Evolutionary conservation across 1,140 invertebrate genomes (phyloP), one percentile per base, ranked within the genome.

Genomic region (Atta cephalotes): DNA sequence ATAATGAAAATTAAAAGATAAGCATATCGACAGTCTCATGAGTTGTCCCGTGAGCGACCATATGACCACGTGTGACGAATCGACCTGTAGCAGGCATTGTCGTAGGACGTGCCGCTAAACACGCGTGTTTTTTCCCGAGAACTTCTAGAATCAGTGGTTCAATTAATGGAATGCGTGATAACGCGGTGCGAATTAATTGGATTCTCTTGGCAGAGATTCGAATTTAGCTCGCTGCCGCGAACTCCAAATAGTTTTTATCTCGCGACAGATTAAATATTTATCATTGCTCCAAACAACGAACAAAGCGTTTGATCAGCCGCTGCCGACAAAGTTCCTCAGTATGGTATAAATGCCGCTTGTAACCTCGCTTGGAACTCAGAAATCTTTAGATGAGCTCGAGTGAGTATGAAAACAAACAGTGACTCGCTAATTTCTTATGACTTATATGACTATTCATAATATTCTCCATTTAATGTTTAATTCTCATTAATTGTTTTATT

Each of bases 261-360:
- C n/a, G 35, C 9, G 9, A 21, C 51, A 25, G 28, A 60, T n/a
- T 58, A 79, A 77, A 85, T 82, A 63, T 88, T 89, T 90, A 88
- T 79, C 58, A 7, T 14, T 31, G 63, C 45, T 14, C 18, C 53
- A 76, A 85, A 82, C 49, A 53, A 71, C 49, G 49, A 18, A 79
- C 80, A 72, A 78, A 85, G 65, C 80, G 76, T 91, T 91, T 87
- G 77, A 76, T 87, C 66, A 77, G 49, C 68, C 45, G 66, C 18
- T 28, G 72, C 89, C 89, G 90, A 91, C 90, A 91, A 89, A 91
- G 88, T 14, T 28, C 35, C 60, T 77, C 39, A 25, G 7, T 16
- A 2, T 49, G 14, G 72, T 86, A 87, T 89, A 91, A 85, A 51
- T 62, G 16, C 35, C 3, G 35, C 18, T 35, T 76, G 45, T 91